A percentile compares a stretch with the other conserved stretches of the same genome.
Evolutionary conservation across 2,888 invertebrate genomes (phyloP).

Genomic region (Cheilosia grossa): DNA sequence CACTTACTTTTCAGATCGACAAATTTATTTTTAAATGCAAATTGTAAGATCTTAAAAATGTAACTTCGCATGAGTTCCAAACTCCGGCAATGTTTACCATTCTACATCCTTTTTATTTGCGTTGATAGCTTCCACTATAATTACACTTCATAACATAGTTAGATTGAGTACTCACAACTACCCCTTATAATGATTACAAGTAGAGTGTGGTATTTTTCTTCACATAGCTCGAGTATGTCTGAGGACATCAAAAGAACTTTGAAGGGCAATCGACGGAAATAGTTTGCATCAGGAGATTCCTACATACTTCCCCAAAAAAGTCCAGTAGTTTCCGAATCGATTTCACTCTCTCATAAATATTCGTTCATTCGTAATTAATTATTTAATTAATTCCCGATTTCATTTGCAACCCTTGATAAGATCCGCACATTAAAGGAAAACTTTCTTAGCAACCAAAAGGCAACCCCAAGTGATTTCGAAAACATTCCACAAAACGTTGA

Average conservation of each 20-base stretch:
- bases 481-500: slow-evolving; percentile 56
- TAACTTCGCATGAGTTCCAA: too few relatives aligned
- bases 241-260: slow-evolving; percentile 45
- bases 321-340: slow-evolving; percentile 26
- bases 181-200: too few relatives aligned
- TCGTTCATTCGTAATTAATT: slow-evolving; percentile 53
- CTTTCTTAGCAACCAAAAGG: slow-evolving; percentile 50
- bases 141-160: too few relatives aligned
- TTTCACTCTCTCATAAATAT: slow-evolving; percentile 29
- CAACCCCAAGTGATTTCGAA: slow-evolving; percentile 24
- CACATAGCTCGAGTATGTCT: slow-evolving; percentile 29
- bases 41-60: too few relatives aligned
- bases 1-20: too few relatives aligned
- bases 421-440: slow-evolving; percentile 70
- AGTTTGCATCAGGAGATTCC: slow-evolving; percentile 13
- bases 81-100: too few relatives aligned
- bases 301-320: neutral
- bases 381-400: slow-evolving; percentile 68
- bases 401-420: slow-evolving; percentile 30
- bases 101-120: too few relatives aligned
- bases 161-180: too few relatives aligned
- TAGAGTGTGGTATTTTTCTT: too few relatives aligned
- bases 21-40: too few relatives aligned
- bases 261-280: slow-evolving; percentile 10
- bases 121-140: too few relatives aligned